A percentile compares a stretch with the other conserved stretches of the same genome.
These are phyloP conservation scores for Aldrovandia affinis DNA, from an alignment of 2,797 vertebrate species.

Conservation along the genomic window DNA sequence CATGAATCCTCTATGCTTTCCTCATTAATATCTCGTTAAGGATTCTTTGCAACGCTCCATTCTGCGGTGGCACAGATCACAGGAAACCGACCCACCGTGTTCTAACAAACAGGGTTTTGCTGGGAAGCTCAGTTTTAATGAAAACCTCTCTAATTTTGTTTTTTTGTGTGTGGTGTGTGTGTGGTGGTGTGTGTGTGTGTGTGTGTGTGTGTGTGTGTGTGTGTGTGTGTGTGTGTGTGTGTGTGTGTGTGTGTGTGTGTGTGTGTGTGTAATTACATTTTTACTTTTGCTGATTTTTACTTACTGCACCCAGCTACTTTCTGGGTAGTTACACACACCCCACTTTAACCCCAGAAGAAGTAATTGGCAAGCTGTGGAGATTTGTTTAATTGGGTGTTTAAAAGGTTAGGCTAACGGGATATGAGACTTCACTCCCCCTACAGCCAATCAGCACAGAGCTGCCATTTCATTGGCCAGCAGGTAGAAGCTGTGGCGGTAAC, in stretches of 20 bases:
- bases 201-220: neutral
- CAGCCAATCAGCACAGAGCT: no score
- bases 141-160: neutral
- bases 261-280: neutral
- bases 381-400: neutral
- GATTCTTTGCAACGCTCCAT: neutral
- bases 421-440: neutral
- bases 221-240: neutral
- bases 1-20: neutral
- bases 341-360: neutral
- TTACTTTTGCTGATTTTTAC: neutral
- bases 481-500: no score
- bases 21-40: slow-evolving; percentile 3
- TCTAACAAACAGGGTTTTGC: neutral
- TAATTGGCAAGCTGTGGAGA: neutral
- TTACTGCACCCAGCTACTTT: neutral
- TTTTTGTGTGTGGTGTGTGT: neutral
- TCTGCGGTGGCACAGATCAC: neutral
- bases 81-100: neutral
- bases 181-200: neutral
- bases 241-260: neutral
- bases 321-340: neutral
- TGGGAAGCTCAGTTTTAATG: neutral
- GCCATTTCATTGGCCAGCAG: no score
- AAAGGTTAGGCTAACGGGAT: neutral